A percentile compares a stretch with the other conserved stretches of the same genome.
phyloP scores from a whole-genome alignment of 1,140 invertebrate species.

The Drosophila ogumai region DNA sequence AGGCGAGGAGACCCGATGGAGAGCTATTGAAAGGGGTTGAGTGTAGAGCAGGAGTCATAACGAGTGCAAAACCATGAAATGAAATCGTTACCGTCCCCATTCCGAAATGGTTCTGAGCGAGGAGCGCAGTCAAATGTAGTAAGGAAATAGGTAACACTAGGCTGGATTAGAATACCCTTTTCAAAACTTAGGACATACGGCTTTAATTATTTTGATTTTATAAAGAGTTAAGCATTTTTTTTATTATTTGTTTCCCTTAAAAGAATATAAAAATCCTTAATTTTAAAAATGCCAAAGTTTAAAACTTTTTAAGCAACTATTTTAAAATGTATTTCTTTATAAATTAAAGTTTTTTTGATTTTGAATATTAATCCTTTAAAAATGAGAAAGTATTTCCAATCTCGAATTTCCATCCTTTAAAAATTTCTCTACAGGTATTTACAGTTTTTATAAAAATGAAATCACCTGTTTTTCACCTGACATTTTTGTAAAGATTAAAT shows the following conservation, averaged over 20 bases:
- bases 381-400: background rate
- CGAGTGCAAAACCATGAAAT: conserved; percentile 83
- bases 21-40: conserved; percentile 29
- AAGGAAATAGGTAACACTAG: conserved; percentile 8
- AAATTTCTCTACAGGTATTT: background rate
- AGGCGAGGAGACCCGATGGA: conserved; percentile 32
- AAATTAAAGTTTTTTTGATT: too few relatives aligned
- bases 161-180: conserved; percentile 21
- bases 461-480: conserved; percentile 7
- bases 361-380: too few relatives aligned
- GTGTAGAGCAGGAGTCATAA: conserved; percentile 74
- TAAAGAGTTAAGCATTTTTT: background rate
- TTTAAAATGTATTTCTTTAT: too few relatives aligned
- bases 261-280: too few relatives aligned
- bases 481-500: conserved; percentile 9
- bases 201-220: background rate
- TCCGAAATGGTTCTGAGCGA: conserved; percentile 7
- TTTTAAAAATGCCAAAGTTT: too few relatives aligned
- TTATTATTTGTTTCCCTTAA: too few relatives aligned
- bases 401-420: background rate
- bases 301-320: too few relatives aligned
- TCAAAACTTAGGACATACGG: background rate
- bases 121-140: conserved; percentile 44
- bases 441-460: background rate
- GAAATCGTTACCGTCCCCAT: conserved; percentile 75